Conservation (phyloP, 2,797 vertebrate genomes). For the Graptemys geographica region DNA sequence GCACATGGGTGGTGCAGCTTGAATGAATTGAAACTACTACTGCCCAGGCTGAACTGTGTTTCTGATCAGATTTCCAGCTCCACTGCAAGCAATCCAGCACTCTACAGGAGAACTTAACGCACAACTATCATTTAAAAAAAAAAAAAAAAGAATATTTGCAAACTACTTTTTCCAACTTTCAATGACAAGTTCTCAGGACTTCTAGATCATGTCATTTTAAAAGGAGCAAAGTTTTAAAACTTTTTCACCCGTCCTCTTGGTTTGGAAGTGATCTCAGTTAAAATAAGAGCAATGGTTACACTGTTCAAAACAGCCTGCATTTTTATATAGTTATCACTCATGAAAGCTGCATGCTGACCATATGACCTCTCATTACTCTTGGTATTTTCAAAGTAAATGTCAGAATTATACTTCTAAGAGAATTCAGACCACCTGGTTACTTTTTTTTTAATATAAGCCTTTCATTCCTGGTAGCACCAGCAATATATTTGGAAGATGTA, state of each 20-base stretch:
- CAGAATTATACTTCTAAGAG: slow-evolving; percentile 2
- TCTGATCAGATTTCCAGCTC: fast-evolving
- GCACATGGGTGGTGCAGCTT: neutral
- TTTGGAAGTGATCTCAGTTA: neutral
- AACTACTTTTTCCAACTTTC: neutral
- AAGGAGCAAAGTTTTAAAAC: neutral
- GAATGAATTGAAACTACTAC: fast-evolving
- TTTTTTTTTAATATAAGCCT: neutral
- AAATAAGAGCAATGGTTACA: neutral
- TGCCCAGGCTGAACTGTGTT: fast-evolving
- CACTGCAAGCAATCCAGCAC: fast-evolving
- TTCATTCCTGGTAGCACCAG: neutral
- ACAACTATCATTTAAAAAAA: neutral
- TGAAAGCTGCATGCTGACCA: neutral
- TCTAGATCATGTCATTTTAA: neutral
- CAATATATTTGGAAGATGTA: neutral
- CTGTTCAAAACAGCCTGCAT: neutral
- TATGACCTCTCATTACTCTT: neutral
- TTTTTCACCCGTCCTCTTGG: neutral
- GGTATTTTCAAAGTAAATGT: slow-evolving; percentile 20
- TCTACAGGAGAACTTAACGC: fast-evolving
- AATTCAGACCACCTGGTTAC: neutral
- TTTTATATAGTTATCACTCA: neutral
- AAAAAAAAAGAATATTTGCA: neutral
- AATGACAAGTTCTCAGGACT: neutral